phyloP scores from a whole-genome alignment of 2,888 invertebrate species.

The Archaeoteleia sp. region DNA sequence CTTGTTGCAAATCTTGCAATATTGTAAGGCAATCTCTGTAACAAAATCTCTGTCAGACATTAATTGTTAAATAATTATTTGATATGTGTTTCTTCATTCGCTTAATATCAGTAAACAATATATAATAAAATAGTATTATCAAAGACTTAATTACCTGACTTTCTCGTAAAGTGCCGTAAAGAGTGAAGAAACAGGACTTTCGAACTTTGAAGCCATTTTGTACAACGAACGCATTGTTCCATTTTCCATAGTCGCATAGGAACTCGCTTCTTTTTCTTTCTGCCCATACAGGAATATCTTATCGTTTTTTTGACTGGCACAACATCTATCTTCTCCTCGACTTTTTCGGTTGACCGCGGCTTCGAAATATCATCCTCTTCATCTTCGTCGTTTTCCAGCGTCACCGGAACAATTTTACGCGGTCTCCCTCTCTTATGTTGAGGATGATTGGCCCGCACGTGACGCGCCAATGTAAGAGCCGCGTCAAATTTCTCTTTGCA shows the following conservation, averaged over 20 bases:
- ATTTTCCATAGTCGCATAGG: background rate
- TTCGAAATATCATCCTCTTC: conserved; percentile 11
- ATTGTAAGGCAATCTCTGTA: conserved; percentile 63
- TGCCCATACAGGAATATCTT: conserved; percentile 3
- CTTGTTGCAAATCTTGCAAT: conserved; percentile 65
- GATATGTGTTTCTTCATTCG: background rate
- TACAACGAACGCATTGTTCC: conserved; percentile 63
- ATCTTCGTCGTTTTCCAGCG: conserved; percentile 28
- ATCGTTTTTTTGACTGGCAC: conserved; percentile 16
- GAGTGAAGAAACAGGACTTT: conserved; percentile 63
- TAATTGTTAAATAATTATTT: background rate
- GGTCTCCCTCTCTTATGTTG: conserved; percentile 59
- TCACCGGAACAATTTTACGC: conserved; percentile 33
- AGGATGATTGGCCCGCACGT: conserved; percentile 66
- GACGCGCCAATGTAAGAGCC: conserved; percentile 69
- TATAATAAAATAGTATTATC: conserved; percentile 7
- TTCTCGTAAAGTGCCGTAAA: conserved; percentile 68
- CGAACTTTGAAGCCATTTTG: conserved; percentile 67
- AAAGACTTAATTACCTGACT: conserved; percentile 63
- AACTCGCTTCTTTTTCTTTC: background rate
- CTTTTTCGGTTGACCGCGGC: conserved; percentile 17
- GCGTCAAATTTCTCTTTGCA: conserved; percentile 70
- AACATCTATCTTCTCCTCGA: conserved; percentile 1
- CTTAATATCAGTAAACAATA: background rate
- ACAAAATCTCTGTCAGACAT: conserved; percentile 3